Base-by-base conservation (phyloP, 1,140 invertebrate species). In the Nymphalis io region DNA sequence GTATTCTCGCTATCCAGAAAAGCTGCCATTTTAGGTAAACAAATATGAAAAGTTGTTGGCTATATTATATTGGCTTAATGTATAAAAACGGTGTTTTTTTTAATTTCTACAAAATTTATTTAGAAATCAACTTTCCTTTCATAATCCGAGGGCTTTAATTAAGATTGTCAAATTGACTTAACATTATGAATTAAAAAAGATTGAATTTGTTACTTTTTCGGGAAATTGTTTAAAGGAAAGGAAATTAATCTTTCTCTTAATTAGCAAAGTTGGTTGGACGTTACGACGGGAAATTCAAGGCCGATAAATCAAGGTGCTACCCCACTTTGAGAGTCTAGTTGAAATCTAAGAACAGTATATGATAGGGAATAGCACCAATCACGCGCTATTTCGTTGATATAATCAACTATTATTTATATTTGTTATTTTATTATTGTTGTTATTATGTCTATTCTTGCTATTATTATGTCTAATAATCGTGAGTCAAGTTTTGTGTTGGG, bases 221-320 rank as follows among this genome's bases (percentile, higher is more conserved):
- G 64, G 51, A 72, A 72, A 72, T 68, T 72, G 64, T 89, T 87
- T 83, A 83, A 83, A 75, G 82, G 79, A 85, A 83, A 77, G 85
- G 85, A 87, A 87, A 88, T 88, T 87, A 87, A 89, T 89, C 85
- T 89, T 88, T 86, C 73, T 83, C 80, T 88, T 89, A 89, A 89
- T 89, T 89, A 89, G 87, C 72, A 89, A 89, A 89, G 84, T 89
- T 89, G 78, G 80, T 82, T 76, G 77, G 84, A 82, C 78, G 81
- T 71, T 76, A 76, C 78, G 81, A 73, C 76, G 76, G 79, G 73
- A 80, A 80, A 87, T 87, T 81, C 85, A 84, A 84, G 84, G 82
- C 78, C 80, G 69, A 89, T 89, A 86, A 89, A 88, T 89, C 85
- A 89, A 87, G 85, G 85, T 89, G 83, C 83, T 86, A 72, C 75